Evolutionary conservation across 2,113 vertebrate species (phyloP).

Genomic region (Poecilia latipinna): DNA sequence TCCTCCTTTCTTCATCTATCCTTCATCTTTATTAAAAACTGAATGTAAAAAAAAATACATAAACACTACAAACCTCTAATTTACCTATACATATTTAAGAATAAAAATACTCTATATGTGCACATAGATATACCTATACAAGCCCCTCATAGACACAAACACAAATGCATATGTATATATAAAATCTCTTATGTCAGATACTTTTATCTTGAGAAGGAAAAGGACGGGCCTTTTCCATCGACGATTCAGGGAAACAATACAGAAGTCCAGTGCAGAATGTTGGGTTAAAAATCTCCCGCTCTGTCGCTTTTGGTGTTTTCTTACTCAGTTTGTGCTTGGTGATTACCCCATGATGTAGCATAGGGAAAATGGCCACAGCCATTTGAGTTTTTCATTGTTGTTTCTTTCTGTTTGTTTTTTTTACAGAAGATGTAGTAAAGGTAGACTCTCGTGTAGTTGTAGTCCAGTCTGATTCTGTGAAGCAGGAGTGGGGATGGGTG

Average conservation of each 20-base stretch:
- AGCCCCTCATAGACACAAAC: slow-evolving; percentile 69
- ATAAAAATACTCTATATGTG: slow-evolving; percentile 73
- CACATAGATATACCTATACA: slow-evolving; percentile 75
- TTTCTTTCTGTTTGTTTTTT: slow-evolving; percentile 23
- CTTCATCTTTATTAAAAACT: slow-evolving; percentile 72
- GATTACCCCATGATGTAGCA: slow-evolving; percentile 68
- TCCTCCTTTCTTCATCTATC: slow-evolving; percentile 53
- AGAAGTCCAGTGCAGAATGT: slow-evolving; percentile 76
- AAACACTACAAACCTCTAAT: slow-evolving; percentile 79
- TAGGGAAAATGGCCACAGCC: slow-evolving; percentile 53
- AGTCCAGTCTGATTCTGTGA: slow-evolving; percentile 66
- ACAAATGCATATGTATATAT: slow-evolving; percentile 79
- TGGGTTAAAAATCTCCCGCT: slow-evolving; percentile 48
- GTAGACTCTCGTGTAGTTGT: slow-evolving; percentile 63
- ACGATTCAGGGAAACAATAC: slow-evolving; percentile 80
- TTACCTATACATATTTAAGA: slow-evolving; percentile 78
- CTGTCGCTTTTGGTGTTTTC: slow-evolving; percentile 64
- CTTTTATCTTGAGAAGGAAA: slow-evolving; percentile 74
- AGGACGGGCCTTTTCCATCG: slow-evolving; percentile 74
- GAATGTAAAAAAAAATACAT: slow-evolving; percentile 75
- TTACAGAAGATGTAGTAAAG: slow-evolving; percentile 56
- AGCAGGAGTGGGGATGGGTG: slow-evolving; percentile 5
- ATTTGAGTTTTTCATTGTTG: slow-evolving; percentile 11
- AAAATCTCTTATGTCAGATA: slow-evolving; percentile 76
- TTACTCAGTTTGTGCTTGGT: slow-evolving; percentile 54